Percentiles rank a stretch among this genome's conserved stretches.
These are phyloP conservation scores for Anthonomus grandis DNA, from an alignment of 1,140 invertebrate genomes.

Conservation along the genomic window DNA sequence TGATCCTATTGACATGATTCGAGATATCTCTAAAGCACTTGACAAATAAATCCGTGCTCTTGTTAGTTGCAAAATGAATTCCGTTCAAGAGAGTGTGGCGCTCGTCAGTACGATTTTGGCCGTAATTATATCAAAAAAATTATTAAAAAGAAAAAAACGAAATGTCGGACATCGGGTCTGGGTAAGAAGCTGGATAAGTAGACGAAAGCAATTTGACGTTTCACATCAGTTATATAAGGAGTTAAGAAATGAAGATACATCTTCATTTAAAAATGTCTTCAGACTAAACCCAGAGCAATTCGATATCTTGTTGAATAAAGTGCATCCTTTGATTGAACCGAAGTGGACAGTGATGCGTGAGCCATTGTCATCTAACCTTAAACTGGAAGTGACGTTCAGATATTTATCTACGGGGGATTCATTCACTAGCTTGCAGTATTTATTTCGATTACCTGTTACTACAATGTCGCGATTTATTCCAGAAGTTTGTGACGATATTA, in stretches of 20 bases:
- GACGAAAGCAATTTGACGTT: neutral
- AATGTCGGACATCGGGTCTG: neutral
- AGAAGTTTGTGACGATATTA: conserved; percentile 10
- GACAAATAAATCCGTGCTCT: neutral
- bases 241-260: neutral
- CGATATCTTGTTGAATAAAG: neutral
- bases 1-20: neutral
- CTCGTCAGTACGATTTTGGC: too few relatives aligned
- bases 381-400: conserved; percentile 8
- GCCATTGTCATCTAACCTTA: too few relatives aligned
- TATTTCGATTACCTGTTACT: conserved; percentile 7
- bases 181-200: neutral
- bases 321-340: neutral
- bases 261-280: neutral
- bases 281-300: neutral
- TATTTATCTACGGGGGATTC: conserved; percentile 6
- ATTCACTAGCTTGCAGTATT: neutral
- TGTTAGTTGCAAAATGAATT: neutral
- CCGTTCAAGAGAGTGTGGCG: neutral
- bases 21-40: neutral
- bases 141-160: neutral
- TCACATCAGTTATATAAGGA: neutral
- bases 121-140: neutral
- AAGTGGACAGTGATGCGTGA: neutral
- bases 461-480: conserved; percentile 15